Evolutionary conservation across 2,888 invertebrate species (phyloP).

Genomic region (Ashinkailepas kermadecensis): DNA sequence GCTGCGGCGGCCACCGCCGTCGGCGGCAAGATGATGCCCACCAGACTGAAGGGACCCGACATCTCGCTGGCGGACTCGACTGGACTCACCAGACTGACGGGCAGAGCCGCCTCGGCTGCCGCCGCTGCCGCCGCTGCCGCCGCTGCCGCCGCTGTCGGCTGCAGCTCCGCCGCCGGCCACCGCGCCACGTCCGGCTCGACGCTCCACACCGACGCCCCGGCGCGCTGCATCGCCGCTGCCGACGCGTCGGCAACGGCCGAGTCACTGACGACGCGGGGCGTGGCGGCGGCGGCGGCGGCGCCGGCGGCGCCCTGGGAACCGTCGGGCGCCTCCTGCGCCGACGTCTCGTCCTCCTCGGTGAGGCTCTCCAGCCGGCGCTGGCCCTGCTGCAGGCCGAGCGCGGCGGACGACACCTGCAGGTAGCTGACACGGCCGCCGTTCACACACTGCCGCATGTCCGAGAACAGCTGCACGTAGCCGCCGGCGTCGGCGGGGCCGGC

Average conservation of each 20-base stretch:
- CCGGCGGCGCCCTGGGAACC: neutral
- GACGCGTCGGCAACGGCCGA: neutral
- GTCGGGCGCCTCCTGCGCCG: slow-evolving; percentile 11
- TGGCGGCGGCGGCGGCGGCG: neutral
- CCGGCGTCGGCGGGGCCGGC: neutral
- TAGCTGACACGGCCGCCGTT: neutral
- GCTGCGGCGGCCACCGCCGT: too few species aligned
- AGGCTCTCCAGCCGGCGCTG: slow-evolving; percentile 2
- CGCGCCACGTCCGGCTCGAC: neutral
- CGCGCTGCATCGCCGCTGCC: neutral
- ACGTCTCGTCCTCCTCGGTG: slow-evolving; percentile 10
- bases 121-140: neutral
- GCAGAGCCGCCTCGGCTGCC: neutral
- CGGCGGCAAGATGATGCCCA: neutral
- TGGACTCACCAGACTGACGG: neutral
- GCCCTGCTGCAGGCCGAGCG: slow-evolving; percentile 2
- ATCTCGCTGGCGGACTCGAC: neutral
- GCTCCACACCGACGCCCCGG: neutral
- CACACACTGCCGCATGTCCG: slow-evolving; percentile 18
- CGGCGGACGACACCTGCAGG: slow-evolving; percentile 4
- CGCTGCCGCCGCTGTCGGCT: neutral
- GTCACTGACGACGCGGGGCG: neutral
- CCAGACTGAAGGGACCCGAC: neutral
- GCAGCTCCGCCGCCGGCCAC: neutral
- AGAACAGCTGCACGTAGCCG: neutral